Evolutionary conservation across 2,797 vertebrate species (phyloP).

Genomic region (Characodon lateralis): DNA sequence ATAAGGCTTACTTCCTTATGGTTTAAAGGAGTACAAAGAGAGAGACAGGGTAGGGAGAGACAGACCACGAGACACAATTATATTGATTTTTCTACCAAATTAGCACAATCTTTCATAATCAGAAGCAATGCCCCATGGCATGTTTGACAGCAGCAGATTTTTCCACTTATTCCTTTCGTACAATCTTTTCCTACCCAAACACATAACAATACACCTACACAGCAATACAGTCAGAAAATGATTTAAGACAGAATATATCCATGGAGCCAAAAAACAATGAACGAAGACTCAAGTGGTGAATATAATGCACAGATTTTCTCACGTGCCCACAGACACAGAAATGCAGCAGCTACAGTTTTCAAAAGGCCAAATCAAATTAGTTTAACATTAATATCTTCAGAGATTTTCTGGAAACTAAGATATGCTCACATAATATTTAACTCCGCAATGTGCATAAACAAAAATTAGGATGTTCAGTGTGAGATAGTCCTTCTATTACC

Average conservation of each 20-base stretch:
- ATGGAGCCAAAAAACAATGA: constrained; percentile 62
- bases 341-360: constrained; percentile 53
- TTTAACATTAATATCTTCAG: neutral
- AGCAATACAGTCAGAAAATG: constrained; percentile 37
- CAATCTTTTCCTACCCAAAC: neutral
- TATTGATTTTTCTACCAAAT: constrained; percentile 58
- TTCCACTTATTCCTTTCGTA: constrained; percentile 9
- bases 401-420: constrained; percentile 16
- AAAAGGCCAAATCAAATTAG: constrained; percentile 68
- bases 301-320: constrained; percentile 50
- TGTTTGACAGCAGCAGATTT: constrained; percentile 35
- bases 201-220: constrained; percentile 9
- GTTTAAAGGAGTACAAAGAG: constrained; percentile 44
- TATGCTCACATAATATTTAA: neutral
- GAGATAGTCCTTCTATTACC: too few relatives aligned
- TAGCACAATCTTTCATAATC: constrained; percentile 55
- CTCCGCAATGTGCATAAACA: neutral
- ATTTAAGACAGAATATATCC: constrained; percentile 51
- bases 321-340: constrained; percentile 14
- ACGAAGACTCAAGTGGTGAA: constrained; percentile 42
- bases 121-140: constrained; percentile 37
- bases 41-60: constrained; percentile 18
- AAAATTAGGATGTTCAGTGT: neutral
- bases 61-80: constrained; percentile 32
- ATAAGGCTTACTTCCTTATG: constrained; percentile 43